Evolutionary conservation across 1,140 invertebrate species (phyloP).

Genomic region (Solenopsis fugax): DNA sequence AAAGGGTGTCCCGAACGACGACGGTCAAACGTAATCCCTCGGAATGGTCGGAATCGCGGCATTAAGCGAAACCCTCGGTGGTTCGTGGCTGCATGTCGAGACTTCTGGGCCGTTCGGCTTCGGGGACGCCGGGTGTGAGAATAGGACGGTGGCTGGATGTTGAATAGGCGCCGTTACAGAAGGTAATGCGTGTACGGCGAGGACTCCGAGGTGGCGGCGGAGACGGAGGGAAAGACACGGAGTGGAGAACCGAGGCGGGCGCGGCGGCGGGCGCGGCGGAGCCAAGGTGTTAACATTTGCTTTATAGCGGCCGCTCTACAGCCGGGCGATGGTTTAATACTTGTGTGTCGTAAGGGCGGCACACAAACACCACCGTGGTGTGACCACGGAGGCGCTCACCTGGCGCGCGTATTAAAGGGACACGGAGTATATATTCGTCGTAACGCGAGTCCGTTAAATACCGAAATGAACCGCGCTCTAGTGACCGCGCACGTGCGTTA

Average conservation of each 20-base stretch:
- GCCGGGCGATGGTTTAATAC: slow-evolving; percentile 78
- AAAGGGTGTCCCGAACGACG: slow-evolving; percentile 48
- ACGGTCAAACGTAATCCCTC: slow-evolving; percentile 67
- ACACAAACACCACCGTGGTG: slow-evolving; percentile 50
- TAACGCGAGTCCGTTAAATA: slow-evolving; percentile 47
- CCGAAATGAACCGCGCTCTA: slow-evolving; percentile 33
- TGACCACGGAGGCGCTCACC: slow-evolving; percentile 43
- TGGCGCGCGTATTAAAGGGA: slow-evolving; percentile 38
- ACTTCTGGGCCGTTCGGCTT: slow-evolving; percentile 63
- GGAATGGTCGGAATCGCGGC: slow-evolving; percentile 66
- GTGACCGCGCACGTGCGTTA: neutral
- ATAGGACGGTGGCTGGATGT: slow-evolving; percentile 65
- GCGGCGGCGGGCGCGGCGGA: slow-evolving; percentile 58
- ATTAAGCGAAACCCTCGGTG: slow-evolving; percentile 72
- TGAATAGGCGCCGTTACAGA: slow-evolving; percentile 71
- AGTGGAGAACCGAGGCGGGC: slow-evolving; percentile 17
- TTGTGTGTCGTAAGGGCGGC: slow-evolving; percentile 65
- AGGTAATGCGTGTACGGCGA: slow-evolving; percentile 64
- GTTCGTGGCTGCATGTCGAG: slow-evolving; percentile 61
- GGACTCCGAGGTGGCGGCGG: slow-evolving; percentile 34
- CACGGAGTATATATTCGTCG: slow-evolving; percentile 39
- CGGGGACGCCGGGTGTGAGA: slow-evolving; percentile 54
- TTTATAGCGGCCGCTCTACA: slow-evolving; percentile 78
- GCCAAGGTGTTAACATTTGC: slow-evolving; percentile 81
- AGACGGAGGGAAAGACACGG: slow-evolving; percentile 46